A percentile compares a stretch with the other conserved stretches of the same genome.
Conservation (phyloP, 2,113 vertebrate species). For the Stigmatopora argus region DNA sequence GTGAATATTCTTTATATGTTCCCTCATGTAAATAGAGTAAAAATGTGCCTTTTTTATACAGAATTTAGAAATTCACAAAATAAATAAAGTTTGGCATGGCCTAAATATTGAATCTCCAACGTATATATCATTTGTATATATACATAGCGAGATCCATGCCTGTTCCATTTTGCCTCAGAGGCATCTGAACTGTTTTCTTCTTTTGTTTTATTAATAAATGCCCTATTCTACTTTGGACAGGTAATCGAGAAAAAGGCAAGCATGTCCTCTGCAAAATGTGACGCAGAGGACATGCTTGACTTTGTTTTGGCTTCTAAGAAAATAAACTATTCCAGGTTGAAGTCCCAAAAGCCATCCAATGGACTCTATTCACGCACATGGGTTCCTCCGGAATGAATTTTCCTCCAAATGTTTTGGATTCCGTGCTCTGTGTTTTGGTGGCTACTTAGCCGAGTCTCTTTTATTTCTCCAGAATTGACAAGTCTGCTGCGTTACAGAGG, state of each 20-base stretch:
- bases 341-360: constrained; percentile 39
- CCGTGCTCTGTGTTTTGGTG: constrained; percentile 45
- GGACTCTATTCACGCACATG: constrained; percentile 33
- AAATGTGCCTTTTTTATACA: constrained; percentile 67
- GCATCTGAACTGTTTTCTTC: constrained; percentile 59
- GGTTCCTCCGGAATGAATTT: constrained; percentile 42
- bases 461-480: constrained; percentile 26
- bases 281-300: constrained; percentile 39
- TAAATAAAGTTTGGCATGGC: constrained; percentile 73
- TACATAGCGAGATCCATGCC: constrained; percentile 49
- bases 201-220: constrained; percentile 49
- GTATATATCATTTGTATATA: constrained; percentile 41
- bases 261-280: constrained; percentile 31
- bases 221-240: constrained; percentile 62
- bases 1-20: constrained; percentile 60
- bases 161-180: constrained; percentile 52
- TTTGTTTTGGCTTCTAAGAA: constrained; percentile 45
- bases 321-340: constrained; percentile 38
- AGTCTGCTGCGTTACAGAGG: constrained; percentile 41
- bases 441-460: constrained; percentile 22
- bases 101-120: constrained; percentile 65
- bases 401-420: constrained; percentile 54
- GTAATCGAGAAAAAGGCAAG: too few relatives aligned
- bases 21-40: constrained; percentile 66
- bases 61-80: constrained; percentile 77